Conservation (phyloP, 2,888 invertebrate species). For the Drepanosiphum platanoidis region DNA sequence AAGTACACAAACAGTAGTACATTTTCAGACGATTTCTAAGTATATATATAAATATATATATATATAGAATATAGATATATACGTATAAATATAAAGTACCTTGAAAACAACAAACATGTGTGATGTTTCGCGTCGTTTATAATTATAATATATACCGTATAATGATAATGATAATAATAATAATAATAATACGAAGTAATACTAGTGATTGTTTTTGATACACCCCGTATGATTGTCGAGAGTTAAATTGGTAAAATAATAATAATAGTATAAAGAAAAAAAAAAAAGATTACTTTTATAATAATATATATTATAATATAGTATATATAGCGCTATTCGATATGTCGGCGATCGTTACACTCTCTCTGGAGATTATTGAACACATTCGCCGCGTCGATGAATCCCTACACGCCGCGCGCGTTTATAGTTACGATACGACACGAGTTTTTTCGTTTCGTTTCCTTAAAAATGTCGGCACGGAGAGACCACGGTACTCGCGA, state of each 20-base stretch:
- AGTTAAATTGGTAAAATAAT: background rate
- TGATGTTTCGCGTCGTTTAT: background rate
- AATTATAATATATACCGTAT: background rate
- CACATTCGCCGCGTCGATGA: no score
- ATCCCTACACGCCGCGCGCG: no score
- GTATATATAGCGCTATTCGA: no score
- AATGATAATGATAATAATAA: background rate
- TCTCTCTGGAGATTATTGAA: no score
- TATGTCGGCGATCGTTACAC: background rate
- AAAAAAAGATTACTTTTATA: background rate
- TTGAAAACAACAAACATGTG: slow-evolving; percentile 1
- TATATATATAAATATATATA: background rate
- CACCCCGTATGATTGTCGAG: slow-evolving; percentile 60
- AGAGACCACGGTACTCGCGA: no score
- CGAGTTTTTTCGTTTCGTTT: no score
- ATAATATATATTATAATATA: background rate
- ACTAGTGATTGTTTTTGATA: slow-evolving; percentile 57
- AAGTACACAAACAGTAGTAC: slow-evolving; percentile 10
- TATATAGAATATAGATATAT: slow-evolving; percentile 12
- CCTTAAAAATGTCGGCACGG: no score
- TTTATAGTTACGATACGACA: no score
- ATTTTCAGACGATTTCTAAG: slow-evolving; percentile 38
- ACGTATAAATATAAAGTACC: background rate
- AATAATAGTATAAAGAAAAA: background rate
- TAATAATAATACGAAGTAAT: slow-evolving; percentile 24